Evolutionary conservation across 2,888 invertebrate species (phyloP).

Genomic region (Galeopsomyia nigrocyanea): DNA sequence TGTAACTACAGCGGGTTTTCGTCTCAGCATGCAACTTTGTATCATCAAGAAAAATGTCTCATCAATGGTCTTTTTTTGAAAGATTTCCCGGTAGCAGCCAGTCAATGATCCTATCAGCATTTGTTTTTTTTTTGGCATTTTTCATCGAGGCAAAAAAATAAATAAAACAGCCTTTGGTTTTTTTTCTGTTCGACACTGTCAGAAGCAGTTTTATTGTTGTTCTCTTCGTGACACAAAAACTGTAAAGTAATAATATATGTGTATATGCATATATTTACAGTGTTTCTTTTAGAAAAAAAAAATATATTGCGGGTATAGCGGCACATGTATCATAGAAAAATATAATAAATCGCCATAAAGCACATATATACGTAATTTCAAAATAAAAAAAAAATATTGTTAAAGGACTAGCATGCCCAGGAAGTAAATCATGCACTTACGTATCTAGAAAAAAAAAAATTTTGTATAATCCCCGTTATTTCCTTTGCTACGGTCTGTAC

Average conservation of each 20-base stretch:
- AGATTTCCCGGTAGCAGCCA: neutral
- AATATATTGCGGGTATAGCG: constrained; percentile 35
- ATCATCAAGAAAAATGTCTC: neutral
- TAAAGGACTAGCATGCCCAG: constrained; percentile 46
- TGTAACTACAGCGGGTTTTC: too few species aligned
- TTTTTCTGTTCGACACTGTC: constrained; percentile 33
- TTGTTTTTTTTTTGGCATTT: neutral
- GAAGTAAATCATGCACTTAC: constrained; percentile 46
- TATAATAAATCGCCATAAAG: constrained; percentile 40
- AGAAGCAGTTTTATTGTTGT: constrained; percentile 46
- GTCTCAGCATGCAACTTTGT: neutral
- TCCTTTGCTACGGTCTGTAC: constrained; percentile 12
- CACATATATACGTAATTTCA: constrained; percentile 31
- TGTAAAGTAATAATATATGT: constrained; percentile 26
- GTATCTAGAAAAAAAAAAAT: neutral
- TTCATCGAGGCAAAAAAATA: constrained; percentile 35
- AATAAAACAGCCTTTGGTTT: constrained; percentile 36
- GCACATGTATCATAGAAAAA: constrained; percentile 23
- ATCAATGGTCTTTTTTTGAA: neutral
- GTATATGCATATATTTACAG: constrained; percentile 38
- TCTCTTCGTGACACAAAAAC: constrained; percentile 39
- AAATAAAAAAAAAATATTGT: constrained; percentile 31
- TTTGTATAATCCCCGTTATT: constrained; percentile 25
- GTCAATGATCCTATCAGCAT: constrained; percentile 8
- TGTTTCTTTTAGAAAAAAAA: constrained; percentile 15